Conservation (phyloP, 2,797 vertebrate species). For the Gorsachius magnificus region DNA sequence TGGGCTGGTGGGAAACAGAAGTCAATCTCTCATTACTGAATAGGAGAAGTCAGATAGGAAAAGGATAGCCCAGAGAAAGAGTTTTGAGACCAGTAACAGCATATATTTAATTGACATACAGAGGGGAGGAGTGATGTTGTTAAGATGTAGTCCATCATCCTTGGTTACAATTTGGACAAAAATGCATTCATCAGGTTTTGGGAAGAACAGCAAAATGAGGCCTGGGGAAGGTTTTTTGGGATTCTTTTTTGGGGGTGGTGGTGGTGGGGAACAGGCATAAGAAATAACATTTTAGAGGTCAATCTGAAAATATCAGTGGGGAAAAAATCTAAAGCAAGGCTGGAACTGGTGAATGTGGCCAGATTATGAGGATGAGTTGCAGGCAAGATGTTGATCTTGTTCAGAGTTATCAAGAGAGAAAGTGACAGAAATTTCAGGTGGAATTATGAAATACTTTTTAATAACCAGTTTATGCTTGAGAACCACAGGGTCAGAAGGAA, state of each 20-base stretch:
- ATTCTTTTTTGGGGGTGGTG: accelerated
- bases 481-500: neutral
- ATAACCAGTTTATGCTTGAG: neutral
- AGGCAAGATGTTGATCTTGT: neutral
- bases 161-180: neutral
- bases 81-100: neutral
- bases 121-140: neutral
- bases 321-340: neutral
- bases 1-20: neutral
- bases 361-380: neutral
- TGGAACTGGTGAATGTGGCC: neutral
- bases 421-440: neutral
- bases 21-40: neutral
- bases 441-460: neutral
- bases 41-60: neutral
- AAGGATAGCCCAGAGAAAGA: neutral
- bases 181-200: neutral
- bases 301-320: neutral
- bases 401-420: neutral
- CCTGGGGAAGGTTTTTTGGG: neutral
- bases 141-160: neutral
- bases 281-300: neutral
- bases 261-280: neutral
- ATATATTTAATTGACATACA: neutral
- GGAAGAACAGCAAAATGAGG: neutral